phyloP scores from a whole-genome alignment of 2,113 vertebrate genomes.

The Pteruthius melanotis region DNA sequence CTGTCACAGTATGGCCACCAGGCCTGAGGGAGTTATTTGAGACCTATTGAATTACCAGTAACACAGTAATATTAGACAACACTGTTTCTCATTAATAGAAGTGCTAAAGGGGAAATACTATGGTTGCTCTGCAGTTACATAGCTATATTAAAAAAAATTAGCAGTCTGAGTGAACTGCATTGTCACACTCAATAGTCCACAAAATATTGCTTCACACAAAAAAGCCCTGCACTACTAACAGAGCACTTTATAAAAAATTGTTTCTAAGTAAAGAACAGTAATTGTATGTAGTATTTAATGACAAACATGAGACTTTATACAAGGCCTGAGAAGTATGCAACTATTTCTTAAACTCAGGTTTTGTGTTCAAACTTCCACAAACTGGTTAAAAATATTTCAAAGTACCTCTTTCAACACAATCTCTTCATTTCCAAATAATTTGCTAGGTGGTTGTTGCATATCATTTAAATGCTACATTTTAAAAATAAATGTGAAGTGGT shows the following conservation, averaged over 20 bases:
- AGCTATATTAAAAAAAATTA: background rate
- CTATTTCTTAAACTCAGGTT: background rate
- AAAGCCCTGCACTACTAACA: background rate
- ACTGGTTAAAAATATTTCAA: background rate
- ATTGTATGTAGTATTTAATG: background rate
- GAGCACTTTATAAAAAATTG: background rate
- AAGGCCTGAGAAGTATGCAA: background rate
- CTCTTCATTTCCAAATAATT: background rate
- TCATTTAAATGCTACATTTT: background rate
- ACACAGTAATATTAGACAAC: slow-evolving; percentile 11
- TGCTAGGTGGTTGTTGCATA: background rate
- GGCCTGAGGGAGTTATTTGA: slow-evolving; percentile 16
- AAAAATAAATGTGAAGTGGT: background rate
- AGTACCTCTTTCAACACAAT: background rate
- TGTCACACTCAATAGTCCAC: background rate
- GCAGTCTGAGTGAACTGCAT: background rate
- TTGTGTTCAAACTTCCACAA: background rate
- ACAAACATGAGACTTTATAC: background rate
- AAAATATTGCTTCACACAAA: background rate
- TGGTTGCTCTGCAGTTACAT: background rate
- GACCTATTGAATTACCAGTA: slow-evolving; percentile 10
- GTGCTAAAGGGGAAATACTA: background rate
- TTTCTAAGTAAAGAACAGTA: background rate
- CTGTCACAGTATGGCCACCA: background rate
- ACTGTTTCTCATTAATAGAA: slow-evolving; percentile 37